Conservation (phyloP, 64 coral and sea anemone genomes). For the Pocillopora verrucosa region DNA sequence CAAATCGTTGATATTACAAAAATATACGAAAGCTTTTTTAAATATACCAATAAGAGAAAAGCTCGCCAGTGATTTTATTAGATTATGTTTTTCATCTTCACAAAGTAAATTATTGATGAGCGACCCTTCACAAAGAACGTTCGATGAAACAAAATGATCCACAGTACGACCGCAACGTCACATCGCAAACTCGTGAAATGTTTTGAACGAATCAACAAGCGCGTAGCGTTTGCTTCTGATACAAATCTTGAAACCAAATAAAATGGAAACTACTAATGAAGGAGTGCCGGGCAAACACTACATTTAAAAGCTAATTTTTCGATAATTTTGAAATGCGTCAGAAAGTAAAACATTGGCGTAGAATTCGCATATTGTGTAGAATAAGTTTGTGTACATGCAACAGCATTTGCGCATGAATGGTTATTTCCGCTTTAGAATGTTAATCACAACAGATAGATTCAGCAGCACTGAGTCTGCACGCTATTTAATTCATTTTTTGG, state of each 20-base stretch:
- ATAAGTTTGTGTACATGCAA: background rate
- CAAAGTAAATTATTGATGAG: constrained; percentile 28
- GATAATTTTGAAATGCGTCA: background rate
- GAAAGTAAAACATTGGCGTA: no score
- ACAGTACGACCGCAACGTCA: background rate
- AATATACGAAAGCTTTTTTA: background rate
- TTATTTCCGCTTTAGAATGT: no score
- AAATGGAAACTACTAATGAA: background rate
- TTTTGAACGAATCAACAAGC: background rate
- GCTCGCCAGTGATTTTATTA: background rate
- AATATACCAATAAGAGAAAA: background rate
- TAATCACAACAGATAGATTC: no score
- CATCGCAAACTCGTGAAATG: background rate
- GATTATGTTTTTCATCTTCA: background rate
- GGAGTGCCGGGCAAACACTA: background rate
- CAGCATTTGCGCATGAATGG: background rate
- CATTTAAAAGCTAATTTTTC: background rate
- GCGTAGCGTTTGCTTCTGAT: background rate
- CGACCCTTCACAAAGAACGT: background rate
- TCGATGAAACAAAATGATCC: background rate
- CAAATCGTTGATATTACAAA: background rate
- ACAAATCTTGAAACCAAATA: constrained; percentile 1
- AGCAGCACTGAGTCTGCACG: no score
- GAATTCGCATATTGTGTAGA: no score
- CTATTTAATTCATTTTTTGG: background rate